Evolutionary conservation across 2,888 invertebrate species (phyloP).

Genomic region (Ophonus ardosiacus): DNA sequence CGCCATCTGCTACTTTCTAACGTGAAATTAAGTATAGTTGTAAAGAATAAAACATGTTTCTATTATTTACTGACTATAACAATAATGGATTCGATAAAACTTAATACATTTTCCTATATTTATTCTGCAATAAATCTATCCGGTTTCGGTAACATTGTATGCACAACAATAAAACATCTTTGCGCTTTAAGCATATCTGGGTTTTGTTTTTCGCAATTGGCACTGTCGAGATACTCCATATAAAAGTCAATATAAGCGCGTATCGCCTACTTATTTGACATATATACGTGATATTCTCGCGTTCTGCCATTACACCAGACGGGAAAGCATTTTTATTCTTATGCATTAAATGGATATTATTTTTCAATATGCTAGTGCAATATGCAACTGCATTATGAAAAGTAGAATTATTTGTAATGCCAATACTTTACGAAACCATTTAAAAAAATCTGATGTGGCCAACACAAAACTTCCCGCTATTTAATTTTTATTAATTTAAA

Average conservation of each 20-base stretch:
- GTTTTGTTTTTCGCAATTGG: conserved; percentile 33
- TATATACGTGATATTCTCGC: conserved; percentile 26
- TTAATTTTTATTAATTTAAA: no score
- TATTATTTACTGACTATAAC: no score
- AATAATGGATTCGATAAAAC: neutral
- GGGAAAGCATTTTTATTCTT: conserved; percentile 3
- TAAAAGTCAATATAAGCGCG: conserved; percentile 29
- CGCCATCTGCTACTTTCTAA: no score
- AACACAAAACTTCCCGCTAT: no score
- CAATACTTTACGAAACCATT: no score
- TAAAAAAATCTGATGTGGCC: no score
- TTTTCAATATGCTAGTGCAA: neutral
- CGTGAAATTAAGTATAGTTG: no score
- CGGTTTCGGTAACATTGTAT: neutral
- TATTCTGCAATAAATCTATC: neutral
- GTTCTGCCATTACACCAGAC: neutral
- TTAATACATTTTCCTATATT: neutral
- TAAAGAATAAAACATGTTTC: no score
- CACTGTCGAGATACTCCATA: conserved; percentile 29
- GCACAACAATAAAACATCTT: neutral
- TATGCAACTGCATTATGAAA: neutral
- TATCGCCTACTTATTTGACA: conserved; percentile 9
- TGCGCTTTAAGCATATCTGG: conserved; percentile 6
- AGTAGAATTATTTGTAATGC: no score
- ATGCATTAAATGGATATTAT: neutral